A percentile compares a stretch with the other conserved stretches of the same genome.
Evolutionary conservation across 2,113 vertebrate species (phyloP).

Genomic region (Garra rufa): DNA sequence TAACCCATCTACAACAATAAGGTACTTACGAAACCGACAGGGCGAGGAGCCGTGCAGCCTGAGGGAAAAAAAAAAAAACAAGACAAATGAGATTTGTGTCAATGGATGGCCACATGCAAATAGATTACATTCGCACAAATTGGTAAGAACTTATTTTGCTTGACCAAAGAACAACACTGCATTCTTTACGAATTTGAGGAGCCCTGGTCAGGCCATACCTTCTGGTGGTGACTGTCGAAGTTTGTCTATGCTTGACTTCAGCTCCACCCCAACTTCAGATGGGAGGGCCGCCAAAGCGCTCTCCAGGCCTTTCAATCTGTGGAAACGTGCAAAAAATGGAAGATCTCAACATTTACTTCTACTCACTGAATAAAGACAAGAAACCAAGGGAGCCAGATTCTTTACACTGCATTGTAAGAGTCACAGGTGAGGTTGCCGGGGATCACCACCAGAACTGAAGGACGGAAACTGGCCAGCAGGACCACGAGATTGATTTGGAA

Average conservation of each 20-base stretch:
- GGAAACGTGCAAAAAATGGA: not conserved
- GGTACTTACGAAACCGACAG: constrained; percentile 25
- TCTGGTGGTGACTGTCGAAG: too few species aligned
- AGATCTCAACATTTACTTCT: too few species aligned
- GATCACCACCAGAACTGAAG: constrained; percentile 53
- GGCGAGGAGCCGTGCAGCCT: constrained; percentile 9
- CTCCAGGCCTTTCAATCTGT: constrained; percentile 19
- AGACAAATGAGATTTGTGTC: not conserved
- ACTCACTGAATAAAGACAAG: too few species aligned
- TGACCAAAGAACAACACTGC: too few species aligned
- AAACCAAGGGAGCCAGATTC: constrained; percentile 39
- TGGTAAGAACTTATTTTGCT: too few species aligned
- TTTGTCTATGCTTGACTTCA: too few species aligned
- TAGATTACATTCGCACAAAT: too few species aligned
- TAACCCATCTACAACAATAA: not conserved
- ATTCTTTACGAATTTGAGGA: not conserved
- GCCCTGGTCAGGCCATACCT: not conserved
- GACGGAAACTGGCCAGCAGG: too few species aligned
- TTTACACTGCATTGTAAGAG: constrained; percentile 61
- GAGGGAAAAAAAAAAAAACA: not conserved
- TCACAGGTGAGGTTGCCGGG: constrained; percentile 63
- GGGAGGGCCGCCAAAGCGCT: not conserved
- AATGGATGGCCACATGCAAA: too few species aligned
- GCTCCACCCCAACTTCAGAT: too few species aligned
- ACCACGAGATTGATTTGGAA: constrained; percentile 59